Base-by-base conservation (phyloP, 2,888 invertebrate genomes). In the Rhyacophila evoluta region DNA sequence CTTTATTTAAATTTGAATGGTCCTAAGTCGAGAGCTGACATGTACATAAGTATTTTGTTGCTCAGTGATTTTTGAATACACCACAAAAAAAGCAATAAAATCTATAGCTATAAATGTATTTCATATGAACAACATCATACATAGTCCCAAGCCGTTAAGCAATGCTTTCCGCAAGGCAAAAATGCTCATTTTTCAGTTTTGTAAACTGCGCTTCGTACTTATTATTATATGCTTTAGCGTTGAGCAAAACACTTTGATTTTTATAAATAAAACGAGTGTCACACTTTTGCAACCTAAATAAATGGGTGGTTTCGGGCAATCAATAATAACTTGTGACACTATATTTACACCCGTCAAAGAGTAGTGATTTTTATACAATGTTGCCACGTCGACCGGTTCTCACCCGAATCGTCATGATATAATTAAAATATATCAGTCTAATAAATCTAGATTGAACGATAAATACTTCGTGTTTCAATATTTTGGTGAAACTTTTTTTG, bases 361-460 rank as follows among this genome's bases (percentile, higher is more conserved):
- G 10, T 25, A 55, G 55, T 55, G 55, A 55, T 55, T 55, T 33
- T 55, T 25, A 55, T 25, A 12, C 55, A 55, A 8, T 8, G 8
- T 55, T 55, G 55, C 19, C 8, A 19, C 15, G 41, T 25, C 8
- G 55, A 55, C 55, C 15, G 19, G 10, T 55, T 55, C 19, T 55
- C 25, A 55, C 55, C 19, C 55, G 55, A 55, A 19, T 55, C 19
- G 55, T 55, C 19, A 15, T 55, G 19, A 55, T 19, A 55, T 55
- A 55, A 55, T 55, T 55, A 55, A 12, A 55, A 55, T 19, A 19
- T 25, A 55, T 55, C 55, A 19, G 25, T 10, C 8, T 15, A 55
- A 55, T 55, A 25, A 55, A 55, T 55, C 55, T 55, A 55, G 55
- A 55, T 55, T 55, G 55, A 25, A 55, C 55, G 55, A 55, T 55